Conservation (phyloP, 2,113 vertebrate genomes). For the Trogon melanurus region DNA sequence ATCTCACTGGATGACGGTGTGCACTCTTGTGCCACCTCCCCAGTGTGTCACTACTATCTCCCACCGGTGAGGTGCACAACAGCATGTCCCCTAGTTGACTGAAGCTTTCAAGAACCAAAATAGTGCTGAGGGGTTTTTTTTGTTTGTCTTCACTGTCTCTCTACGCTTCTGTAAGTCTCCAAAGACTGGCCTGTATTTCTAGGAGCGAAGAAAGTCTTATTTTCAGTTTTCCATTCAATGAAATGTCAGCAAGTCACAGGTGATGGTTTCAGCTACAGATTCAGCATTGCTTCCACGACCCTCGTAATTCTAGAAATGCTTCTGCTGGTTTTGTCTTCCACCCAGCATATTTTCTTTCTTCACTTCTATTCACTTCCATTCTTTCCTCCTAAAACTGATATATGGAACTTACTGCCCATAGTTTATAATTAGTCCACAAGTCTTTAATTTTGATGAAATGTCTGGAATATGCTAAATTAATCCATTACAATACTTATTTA, state of each 20-base stretch:
- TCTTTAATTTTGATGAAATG: neutral
- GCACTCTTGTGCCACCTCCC: neutral
- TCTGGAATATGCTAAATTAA: neutral
- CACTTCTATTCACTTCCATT: neutral
- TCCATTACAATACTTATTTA: neutral
- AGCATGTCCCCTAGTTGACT: neutral
- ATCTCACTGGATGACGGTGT: neutral
- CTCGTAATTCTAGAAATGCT: neutral
- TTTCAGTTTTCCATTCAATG: neutral
- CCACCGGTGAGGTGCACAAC: neutral
- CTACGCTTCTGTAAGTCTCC: neutral
- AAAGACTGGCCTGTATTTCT: neutral
- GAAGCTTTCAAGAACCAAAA: neutral
- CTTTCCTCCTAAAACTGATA: neutral
- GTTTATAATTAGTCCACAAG: neutral
- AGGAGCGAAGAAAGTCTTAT: neutral
- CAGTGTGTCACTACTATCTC: neutral
- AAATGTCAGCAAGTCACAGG: neutral
- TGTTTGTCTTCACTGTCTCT: neutral
- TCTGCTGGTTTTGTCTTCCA: neutral
- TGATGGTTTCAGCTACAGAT: neutral
- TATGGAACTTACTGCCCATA: neutral
- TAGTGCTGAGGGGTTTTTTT: neutral
- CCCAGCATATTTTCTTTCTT: neutral
- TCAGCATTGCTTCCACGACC: neutral